phyloP scores from a whole-genome alignment of 2,888 invertebrate genomes.

The Ectemnius lituratus region DNA sequence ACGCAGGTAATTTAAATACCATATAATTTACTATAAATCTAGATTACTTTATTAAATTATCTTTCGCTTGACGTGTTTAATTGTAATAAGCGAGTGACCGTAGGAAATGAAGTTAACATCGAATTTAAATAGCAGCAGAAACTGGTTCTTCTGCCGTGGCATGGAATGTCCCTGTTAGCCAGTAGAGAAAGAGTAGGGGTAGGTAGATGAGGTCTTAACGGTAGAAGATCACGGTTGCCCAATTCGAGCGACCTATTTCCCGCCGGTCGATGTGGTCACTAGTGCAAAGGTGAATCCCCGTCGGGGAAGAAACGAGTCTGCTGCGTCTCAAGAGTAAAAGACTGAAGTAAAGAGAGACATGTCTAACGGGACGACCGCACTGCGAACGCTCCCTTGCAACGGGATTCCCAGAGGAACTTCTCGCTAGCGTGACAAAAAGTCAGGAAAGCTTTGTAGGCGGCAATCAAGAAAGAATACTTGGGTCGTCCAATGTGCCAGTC shows the following conservation, averaged over 20 bases:
- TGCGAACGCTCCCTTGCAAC: constrained; percentile 14
- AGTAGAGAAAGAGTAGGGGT: background rate
- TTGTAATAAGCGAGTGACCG: no score
- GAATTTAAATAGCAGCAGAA: background rate
- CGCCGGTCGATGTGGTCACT: constrained; percentile 10
- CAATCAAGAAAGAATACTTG: background rate
- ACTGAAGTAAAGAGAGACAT: background rate
- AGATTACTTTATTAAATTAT: no score
- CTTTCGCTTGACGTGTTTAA: no score
- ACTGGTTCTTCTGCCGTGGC: background rate
- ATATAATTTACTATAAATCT: no score
- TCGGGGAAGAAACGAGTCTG: constrained; percentile 19
- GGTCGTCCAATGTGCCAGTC: background rate
- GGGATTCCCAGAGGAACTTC: constrained; percentile 17
- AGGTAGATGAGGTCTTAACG: constrained; percentile 11
- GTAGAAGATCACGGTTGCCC: constrained; percentile 9
- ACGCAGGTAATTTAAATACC: no score
- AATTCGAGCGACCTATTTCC: constrained; percentile 8
- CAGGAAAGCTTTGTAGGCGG: background rate
- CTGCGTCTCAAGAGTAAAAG: background rate
- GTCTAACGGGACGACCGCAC: constrained; percentile 29
- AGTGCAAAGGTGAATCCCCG: constrained; percentile 16
- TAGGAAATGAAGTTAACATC: background rate
- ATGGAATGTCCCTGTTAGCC: background rate
- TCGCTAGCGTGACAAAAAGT: background rate